Evolutionary conservation across 2,113 vertebrate species (phyloP).

Genomic region (Leptobrachium ailaonicum): DNA sequence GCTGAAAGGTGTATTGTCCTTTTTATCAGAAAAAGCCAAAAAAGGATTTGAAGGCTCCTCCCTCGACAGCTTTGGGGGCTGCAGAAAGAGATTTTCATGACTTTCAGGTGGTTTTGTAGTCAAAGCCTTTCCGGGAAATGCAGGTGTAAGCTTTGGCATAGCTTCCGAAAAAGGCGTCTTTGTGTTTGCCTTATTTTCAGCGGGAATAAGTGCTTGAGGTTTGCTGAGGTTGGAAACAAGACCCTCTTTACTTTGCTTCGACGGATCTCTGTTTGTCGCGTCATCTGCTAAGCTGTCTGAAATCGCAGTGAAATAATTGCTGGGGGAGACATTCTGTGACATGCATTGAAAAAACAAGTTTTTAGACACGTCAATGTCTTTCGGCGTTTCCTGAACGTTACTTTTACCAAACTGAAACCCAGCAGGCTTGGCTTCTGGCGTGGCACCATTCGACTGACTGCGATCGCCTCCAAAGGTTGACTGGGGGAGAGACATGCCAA

Average conservation of each 20-base stretch:
- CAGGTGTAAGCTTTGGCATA: constrained; percentile 80
- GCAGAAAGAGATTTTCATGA: constrained; percentile 95
- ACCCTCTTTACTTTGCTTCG: constrained; percentile 71
- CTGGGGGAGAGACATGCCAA: constrained; percentile 71
- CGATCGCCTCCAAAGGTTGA: constrained; percentile 80
- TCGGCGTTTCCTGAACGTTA: constrained; percentile 71
- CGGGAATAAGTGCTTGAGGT: constrained; percentile 65
- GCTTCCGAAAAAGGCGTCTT: constrained; percentile 72
- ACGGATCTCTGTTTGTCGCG: constrained; percentile 69
- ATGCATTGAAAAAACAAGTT: constrained; percentile 98
- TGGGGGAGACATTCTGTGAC: constrained; percentile 85
- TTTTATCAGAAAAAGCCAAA: constrained; percentile 85
- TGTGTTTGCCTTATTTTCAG: constrained; percentile 75
- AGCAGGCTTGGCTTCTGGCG: constrained; percentile 78
- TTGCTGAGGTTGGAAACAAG: constrained; percentile 64
- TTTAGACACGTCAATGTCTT: constrained; percentile 80
- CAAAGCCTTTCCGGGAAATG: constrained; percentile 77
- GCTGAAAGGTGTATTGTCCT: constrained; percentile 82
- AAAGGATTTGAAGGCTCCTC: constrained; percentile 92
- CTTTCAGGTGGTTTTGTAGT: constrained; percentile 71
- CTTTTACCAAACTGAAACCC: constrained; percentile 83
- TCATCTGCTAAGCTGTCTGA: constrained; percentile 87
- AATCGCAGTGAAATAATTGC: constrained; percentile 87
- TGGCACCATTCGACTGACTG: constrained; percentile 80
- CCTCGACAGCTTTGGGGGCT: constrained; percentile 81